These are phyloP conservation scores for Heliconius nattereri DNA, from an alignment of 1,140 invertebrate species.

Conservation along the genomic window DNA sequence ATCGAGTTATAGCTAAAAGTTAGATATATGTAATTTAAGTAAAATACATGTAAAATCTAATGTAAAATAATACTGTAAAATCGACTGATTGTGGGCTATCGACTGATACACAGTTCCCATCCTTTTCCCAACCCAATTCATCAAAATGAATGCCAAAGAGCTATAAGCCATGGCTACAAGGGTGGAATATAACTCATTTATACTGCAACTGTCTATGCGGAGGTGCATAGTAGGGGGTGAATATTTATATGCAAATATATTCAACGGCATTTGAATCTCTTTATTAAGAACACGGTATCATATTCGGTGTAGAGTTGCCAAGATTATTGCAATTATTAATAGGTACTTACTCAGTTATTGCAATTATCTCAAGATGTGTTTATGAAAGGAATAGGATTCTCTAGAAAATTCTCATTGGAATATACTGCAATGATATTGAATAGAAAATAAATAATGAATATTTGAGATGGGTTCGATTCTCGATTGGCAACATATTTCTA, in stretches of 20 bases:
- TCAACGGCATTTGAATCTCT: conserved; percentile 30
- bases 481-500: too few relatives aligned
- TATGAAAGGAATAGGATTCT: background rate
- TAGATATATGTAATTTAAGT: too few relatives aligned
- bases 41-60: too few relatives aligned
- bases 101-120: too few relatives aligned
- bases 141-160: background rate
- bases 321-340: background rate
- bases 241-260: conserved; percentile 43
- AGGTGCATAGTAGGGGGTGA: conserved; percentile 10
- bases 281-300: conserved; percentile 29
- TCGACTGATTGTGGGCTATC: too few relatives aligned
- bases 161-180: conserved; percentile 17
- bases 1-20: too few relatives aligned
- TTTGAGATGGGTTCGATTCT: too few relatives aligned
- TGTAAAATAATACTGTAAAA: too few relatives aligned
- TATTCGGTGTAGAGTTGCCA: conserved; percentile 8
- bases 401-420: too few relatives aligned
- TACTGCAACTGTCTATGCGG: conserved; percentile 30
- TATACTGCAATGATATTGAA: too few relatives aligned
- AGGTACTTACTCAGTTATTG: background rate
- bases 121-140: background rate
- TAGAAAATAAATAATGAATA: too few relatives aligned
- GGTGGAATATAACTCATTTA: conserved; percentile 32
- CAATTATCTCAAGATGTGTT: background rate